These are phyloP conservation scores for Pseudochirops cupreus DNA, from an alignment of 2,797 vertebrate genomes.

Conservation along the genomic window DNA sequence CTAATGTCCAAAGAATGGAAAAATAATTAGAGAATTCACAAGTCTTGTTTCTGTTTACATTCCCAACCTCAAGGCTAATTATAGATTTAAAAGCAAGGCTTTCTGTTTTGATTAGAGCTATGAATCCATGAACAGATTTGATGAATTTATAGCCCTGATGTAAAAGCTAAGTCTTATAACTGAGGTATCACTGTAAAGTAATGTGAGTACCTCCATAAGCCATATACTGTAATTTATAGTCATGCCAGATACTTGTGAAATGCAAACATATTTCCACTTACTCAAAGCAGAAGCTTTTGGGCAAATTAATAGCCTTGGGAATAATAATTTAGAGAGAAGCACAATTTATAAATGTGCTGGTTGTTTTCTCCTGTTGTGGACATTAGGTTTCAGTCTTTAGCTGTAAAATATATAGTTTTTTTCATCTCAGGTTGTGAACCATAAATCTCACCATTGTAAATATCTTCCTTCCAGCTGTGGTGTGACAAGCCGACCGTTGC, in stretches of 20 bases:
- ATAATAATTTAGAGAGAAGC: not conserved
- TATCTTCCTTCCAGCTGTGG: not conserved
- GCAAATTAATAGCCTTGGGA: slow-evolving; percentile 8
- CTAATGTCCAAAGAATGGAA: not conserved
- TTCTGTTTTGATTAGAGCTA: slow-evolving; percentile 9
- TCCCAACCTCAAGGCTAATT: not conserved
- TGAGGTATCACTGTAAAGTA: not conserved
- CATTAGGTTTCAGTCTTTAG: not conserved
- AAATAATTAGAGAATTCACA: not conserved
- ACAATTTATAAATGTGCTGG: slow-evolving; percentile 1
- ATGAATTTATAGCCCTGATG: not conserved
- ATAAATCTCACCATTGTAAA: not conserved
- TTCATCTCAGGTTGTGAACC: not conserved
- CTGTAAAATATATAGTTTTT: not conserved
- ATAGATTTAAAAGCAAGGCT: not conserved
- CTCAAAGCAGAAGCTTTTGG: slow-evolving; percentile 3
- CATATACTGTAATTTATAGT: not conserved
- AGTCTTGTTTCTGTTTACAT: not conserved
- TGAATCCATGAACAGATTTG: not conserved
- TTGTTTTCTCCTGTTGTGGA: not conserved
- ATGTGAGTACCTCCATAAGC: not conserved
- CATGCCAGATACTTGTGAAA: not conserved
- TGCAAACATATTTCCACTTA: slow-evolving; percentile 9
- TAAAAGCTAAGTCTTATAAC: not conserved
- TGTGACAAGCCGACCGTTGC: not conserved